Percentiles rank a stretch among this genome's conserved stretches.
These are phyloP conservation scores for Acronicta alni DNA, from an alignment of 2,888 invertebrate species.

Conservation along the genomic window DNA sequence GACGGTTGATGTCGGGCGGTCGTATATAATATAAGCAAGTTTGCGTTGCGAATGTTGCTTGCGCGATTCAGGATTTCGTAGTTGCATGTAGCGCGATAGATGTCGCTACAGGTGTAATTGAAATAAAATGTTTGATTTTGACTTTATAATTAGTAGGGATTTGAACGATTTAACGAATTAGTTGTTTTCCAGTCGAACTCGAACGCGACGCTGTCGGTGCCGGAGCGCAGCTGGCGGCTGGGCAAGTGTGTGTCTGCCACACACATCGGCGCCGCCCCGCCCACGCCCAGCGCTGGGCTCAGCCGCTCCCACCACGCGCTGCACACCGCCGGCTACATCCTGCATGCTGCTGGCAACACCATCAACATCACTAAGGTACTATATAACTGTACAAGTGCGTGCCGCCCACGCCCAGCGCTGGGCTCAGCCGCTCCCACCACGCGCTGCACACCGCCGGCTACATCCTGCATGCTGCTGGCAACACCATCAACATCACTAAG, in stretches of 20 bases:
- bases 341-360: conserved; percentile 70
- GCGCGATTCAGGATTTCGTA: too few relatives aligned
- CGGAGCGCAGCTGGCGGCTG: conserved; percentile 53
- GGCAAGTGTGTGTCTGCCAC: conserved; percentile 86
- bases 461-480: conserved; percentile 75
- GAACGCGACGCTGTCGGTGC: conserved; percentile 52
- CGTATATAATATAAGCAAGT: too few relatives aligned
- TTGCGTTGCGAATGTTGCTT: too few relatives aligned
- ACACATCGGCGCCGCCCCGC: conserved; percentile 66
- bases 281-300: conserved; percentile 52
- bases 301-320: conserved; percentile 64
- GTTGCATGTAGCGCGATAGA: too few relatives aligned
- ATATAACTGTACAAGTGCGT: conserved; percentile 7
- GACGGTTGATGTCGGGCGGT: too few relatives aligned
- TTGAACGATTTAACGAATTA: too few relatives aligned
- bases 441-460: conserved; percentile 70
- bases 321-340: conserved; percentile 77
- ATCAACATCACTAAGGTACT: conserved; percentile 81
- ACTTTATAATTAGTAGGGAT: too few relatives aligned
- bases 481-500: conserved; percentile 68
- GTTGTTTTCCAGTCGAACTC: conserved; percentile 67
- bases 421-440: conserved; percentile 65
- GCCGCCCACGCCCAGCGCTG: conserved; percentile 47
- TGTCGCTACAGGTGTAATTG: too few relatives aligned
- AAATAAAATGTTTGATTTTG: too few relatives aligned